A percentile compares a stretch with the other conserved stretches of the same genome.
phyloP scores from a whole-genome alignment of 1,140 invertebrate genomes.

The Dendroctonus ponderosae region DNA sequence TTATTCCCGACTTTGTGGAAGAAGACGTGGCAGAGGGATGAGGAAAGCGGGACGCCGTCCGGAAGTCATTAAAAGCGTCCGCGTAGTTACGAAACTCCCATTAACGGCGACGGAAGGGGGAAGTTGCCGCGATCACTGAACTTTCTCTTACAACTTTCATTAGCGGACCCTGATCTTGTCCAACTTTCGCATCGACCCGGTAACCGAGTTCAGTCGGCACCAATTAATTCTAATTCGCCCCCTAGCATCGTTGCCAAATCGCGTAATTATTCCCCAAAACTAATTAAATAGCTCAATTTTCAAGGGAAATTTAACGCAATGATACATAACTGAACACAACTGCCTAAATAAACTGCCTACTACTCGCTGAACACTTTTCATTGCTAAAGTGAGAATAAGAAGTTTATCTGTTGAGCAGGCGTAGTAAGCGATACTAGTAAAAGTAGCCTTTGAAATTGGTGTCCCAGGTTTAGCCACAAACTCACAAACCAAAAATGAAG shows the following conservation, averaged over 20 bases:
- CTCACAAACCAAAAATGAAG: no score
- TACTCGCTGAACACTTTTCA: no score
- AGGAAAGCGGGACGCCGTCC: slow-evolving; percentile 16
- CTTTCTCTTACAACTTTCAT: slow-evolving; percentile 48
- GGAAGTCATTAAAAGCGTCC: slow-evolving; percentile 37
- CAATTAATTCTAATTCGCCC: slow-evolving; percentile 49
- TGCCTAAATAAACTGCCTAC: no score
- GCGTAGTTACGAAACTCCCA: slow-evolving; percentile 36
- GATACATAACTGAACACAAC: no score
- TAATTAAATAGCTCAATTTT: no score
- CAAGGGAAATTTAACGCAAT: no score
- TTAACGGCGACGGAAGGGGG: slow-evolving; percentile 20
- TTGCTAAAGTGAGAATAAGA: no score
- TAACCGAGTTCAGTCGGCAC: slow-evolving; percentile 45
- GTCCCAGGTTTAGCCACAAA: no score
- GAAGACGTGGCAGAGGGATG: neutral
- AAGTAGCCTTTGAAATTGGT: no score
- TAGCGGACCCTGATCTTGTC: slow-evolving; percentile 49
- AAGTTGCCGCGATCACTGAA: slow-evolving; percentile 40
- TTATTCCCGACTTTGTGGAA: slow-evolving; percentile 21
- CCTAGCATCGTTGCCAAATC: neutral
- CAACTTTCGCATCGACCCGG: slow-evolving; percentile 49
- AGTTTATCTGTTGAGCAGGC: no score
- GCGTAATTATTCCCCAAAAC: no score
- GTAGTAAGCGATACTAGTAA: no score